Percentiles rank a stretch among this genome's conserved stretches.
phyloP scores from a whole-genome alignment of 2,113 vertebrate species.

The Stegostoma tigrinum region DNA sequence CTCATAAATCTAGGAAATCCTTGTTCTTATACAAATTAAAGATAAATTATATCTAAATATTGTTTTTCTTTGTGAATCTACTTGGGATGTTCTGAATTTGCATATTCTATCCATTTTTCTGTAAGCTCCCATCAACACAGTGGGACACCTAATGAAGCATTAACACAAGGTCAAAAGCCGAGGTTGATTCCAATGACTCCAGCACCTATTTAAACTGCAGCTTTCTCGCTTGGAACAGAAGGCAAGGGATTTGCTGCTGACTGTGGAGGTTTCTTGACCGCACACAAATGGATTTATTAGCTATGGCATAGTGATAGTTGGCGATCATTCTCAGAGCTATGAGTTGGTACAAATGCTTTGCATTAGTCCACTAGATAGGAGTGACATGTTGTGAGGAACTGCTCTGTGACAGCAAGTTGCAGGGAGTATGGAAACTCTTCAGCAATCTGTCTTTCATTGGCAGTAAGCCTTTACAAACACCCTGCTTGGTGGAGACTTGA shows the following conservation, averaged over 20 bases:
- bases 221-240: not conserved
- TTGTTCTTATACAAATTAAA: not conserved
- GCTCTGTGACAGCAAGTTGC: not conserved
- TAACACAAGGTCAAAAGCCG: not conserved
- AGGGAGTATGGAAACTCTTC: not conserved
- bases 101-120: not conserved
- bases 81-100: not conserved
- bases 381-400: not conserved
- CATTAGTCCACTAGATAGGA: not conserved
- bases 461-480: too few relatives aligned
- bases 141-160: not conserved
- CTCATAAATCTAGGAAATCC: not conserved
- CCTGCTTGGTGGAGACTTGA: not conserved
- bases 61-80: not conserved
- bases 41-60: not conserved
- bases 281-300: not conserved
- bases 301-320: not conserved
- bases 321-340: not conserved
- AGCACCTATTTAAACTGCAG: not conserved
- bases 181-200: constrained; percentile 4
- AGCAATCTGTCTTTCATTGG: not conserved
- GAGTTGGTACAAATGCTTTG: not conserved
- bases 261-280: not conserved
- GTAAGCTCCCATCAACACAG: not conserved
- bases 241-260: not conserved